Evolutionary conservation across 2,113 vertebrate genomes (phyloP), one percentile per base, ranked within the genome.

Genomic region (Rhodinocichla rosea): DNA sequence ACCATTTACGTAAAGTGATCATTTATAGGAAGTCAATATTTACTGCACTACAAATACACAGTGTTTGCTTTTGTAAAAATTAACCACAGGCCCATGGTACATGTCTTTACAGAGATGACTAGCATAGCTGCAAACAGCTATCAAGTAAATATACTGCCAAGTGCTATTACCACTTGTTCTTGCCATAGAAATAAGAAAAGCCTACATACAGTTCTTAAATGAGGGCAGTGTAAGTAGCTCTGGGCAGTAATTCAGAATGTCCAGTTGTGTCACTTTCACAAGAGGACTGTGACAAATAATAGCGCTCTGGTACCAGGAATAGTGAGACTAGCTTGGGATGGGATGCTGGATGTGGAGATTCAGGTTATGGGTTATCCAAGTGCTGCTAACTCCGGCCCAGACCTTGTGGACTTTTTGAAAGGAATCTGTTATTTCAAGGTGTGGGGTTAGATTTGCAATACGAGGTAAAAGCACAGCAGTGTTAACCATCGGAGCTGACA

Each of bases 201-300:
- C 90, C 86, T 94, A 35, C 68, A 75, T 64, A 71, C 40, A 95
- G 13, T 22, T 71, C 73, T 50, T 75, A 81, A 96, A 97, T 69
- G 83, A 89, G 76, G 86, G 69, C 94, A 89, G 60, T 62, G 10
- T 70, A 90, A 94, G 83, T 92, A 78, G 83, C 93, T 71, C 73
- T 79, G 57, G 89, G 93, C 95, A 93, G 80, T 94, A 92, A 90
- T 92, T 94, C 83, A 90, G 79, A 75, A 87, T 87, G 73, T 67
- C 88, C 14, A 6, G 47, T 87, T 35, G 0, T 87, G 92, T 81
- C 79, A 92, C 53, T 94, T 96, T 82, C 84, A 56, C 56, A 40
- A 52, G 56, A 86, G 17, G 40, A 64, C 40, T 4, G 7, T 87
- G 87, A 30, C 76, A 93, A 92, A 85, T 55, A 93, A 84, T 88